Base-by-base conservation (phyloP, 2,113 vertebrate species). In the Pseudonaja textilis region DNA sequence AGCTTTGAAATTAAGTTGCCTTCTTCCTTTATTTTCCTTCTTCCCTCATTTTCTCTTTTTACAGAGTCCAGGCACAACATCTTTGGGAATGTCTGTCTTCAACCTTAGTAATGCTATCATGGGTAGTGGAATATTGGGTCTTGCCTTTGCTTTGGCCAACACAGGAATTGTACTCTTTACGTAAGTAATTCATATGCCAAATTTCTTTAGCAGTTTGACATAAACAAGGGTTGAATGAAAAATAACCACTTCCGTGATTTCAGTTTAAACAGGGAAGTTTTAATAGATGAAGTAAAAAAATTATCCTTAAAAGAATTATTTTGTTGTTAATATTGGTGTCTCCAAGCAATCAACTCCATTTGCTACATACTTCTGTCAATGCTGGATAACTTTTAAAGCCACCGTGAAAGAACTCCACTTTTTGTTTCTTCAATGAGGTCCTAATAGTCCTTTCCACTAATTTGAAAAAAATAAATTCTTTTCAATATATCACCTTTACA, bases 71-170 rank as follows among this genome's bases (percentile, higher is more conserved):
- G 98, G 98, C 93, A 97, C 97, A 45, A 98, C 98, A 42, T 98
- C 98, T 0, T 90, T 98, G 85, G 97, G 97, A 64, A 98, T 98
- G 97, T 98, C 98, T 0, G 97, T 98, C 81, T 98, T 98, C 93
- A 98, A 98, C 94, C 97, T 98, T 85, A 98, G 98, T 96, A 98
- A 98, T 59, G 98, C 98, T 0, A 98, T 98, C 89, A 98, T 98
- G 97, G 98, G 98, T 93, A 98, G 98, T 95, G 98, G 98, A 64
- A 98, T 98, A 95, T 95, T 98, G 92, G 98, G 98, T 91, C 97
- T 98, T 0, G 97, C 98, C 91, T 98, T 97, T 94, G 98, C 98
- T 34, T 95, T 98, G 95, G 98, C 98, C 88, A 98, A 98, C 95
- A 98, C 98, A 0, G 98, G 98, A 95, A 98, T 98, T 94, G 93